Conservation (phyloP, 2,797 vertebrate genomes). For the Percopsis omiscomaycus region DNA sequence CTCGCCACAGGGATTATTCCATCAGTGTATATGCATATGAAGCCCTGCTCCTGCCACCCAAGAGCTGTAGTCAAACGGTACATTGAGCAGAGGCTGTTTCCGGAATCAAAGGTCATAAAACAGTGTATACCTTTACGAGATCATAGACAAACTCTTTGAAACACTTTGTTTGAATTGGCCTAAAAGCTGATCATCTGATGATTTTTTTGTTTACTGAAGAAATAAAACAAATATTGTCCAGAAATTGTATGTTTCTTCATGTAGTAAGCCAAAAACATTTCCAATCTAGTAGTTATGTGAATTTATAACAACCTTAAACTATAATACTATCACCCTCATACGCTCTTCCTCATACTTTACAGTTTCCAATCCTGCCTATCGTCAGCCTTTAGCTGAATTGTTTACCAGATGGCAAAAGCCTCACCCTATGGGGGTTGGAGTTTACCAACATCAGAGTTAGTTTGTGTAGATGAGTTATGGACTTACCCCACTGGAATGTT, state of each 20-base stretch:
- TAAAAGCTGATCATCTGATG: not conserved
- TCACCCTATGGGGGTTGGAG: slow-evolving; percentile 57
- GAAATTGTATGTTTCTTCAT: too few relatives aligned
- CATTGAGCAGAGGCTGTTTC: slow-evolving; percentile 13
- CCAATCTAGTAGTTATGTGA: too few relatives aligned
- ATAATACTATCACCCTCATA: not conserved
- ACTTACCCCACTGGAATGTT: slow-evolving; percentile 74
- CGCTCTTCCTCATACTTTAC: slow-evolving; percentile 21
- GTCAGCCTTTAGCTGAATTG: slow-evolving; percentile 21
- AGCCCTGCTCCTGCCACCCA: slow-evolving; percentile 44
- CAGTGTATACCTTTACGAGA: too few relatives aligned
- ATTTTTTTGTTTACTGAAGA: not conserved
- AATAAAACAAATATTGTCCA: too few relatives aligned
- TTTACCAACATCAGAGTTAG: slow-evolving; percentile 79
- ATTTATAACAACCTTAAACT: not conserved
- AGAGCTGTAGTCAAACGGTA: slow-evolving; percentile 21
- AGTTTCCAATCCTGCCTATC: slow-evolving; percentile 31
- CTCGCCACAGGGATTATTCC: slow-evolving; percentile 21
- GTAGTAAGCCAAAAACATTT: too few relatives aligned
- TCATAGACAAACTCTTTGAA: not conserved
- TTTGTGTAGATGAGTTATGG: slow-evolving; percentile 79
- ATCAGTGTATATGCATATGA: slow-evolving; percentile 24
- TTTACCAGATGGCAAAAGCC: slow-evolving; percentile 47
- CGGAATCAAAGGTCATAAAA: not conserved
- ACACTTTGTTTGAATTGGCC: not conserved